Evolutionary conservation across 2,113 vertebrate species (phyloP), one percentile per base, ranked within the genome.

Genomic region (Manacus vitellinus): DNA sequence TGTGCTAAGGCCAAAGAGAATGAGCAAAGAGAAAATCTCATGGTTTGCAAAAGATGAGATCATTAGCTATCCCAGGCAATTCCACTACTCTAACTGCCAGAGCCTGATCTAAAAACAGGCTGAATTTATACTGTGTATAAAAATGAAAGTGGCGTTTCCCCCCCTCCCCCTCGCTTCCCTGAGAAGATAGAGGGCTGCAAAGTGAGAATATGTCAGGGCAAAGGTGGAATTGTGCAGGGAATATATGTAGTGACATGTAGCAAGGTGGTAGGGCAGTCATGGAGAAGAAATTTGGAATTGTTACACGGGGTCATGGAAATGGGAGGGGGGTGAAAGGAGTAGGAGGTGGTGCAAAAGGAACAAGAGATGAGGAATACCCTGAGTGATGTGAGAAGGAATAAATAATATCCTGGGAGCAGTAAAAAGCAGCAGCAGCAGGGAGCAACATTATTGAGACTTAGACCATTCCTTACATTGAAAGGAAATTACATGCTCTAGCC

Each of bases 1-100:
- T 95, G 46, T 43, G 33, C 30, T 94, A 56, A 86, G 84, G 85
- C 87, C 73, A 91, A 87, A 92, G 66, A 91, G 70, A 96, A 89
- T 0, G 11, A 97, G 62, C 72, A 77, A 87, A 85, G 61, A 94
- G 37, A 82, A 97, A 75, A 79, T 54, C 66, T 96, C 76, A 33
- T 70, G 61, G 74, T 76, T 91, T 92, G 95, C 83, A 89, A 80
- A 62, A 91, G 80, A 94, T 93, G 92, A 95, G 73, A 91, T 96
- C 80, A 89, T 96, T 96, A 94, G 62, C 77, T 76, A 72, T 78
- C 91, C 80, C 41, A 94, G 46, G 91, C 92, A 92, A 73, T 61
- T 95, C 55, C 61, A 86, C 28, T 81, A 59, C 56, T 80, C 61
- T 78, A 70, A 65, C 76, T 92, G 80, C 66, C 68, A 78, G 61